These are phyloP conservation scores for Cryptus viduatorius DNA, from an alignment of 2,888 invertebrate genomes.

Conservation along the genomic window DNA sequence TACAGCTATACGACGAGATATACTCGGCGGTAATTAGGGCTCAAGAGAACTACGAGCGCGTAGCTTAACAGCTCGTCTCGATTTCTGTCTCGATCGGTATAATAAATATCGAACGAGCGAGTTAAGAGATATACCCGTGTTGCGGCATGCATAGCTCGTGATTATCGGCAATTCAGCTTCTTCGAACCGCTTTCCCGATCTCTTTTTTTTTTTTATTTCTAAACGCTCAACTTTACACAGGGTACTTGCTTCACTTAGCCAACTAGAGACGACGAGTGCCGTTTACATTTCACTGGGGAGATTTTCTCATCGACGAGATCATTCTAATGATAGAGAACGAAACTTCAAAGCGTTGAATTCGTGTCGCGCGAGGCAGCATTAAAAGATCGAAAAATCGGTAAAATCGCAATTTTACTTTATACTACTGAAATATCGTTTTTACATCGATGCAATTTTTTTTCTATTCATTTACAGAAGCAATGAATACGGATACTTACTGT, in stretches of 20 bases:
- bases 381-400: too few species aligned
- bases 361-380: neutral
- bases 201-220: neutral
- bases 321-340: constrained; percentile 2
- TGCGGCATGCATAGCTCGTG: constrained; percentile 3
- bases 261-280: constrained; percentile 23
- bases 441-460: too few species aligned
- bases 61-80: constrained; percentile 17
- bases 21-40: constrained; percentile 27
- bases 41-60: constrained; percentile 21
- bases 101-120: constrained; percentile 37
- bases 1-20: constrained; percentile 1
- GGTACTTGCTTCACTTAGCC: neutral
- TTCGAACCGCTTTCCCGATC: constrained; percentile 33
- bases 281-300: constrained; percentile 7
- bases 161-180: constrained; percentile 13
- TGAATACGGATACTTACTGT: too few species aligned
- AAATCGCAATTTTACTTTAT: too few species aligned
- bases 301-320: constrained; percentile 11
- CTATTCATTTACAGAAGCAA: too few species aligned
- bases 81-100: constrained; percentile 24
- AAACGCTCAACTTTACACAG: constrained; percentile 13
- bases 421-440: too few species aligned
- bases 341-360: neutral
- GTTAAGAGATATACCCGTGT: neutral